These are phyloP conservation scores for Drosophila navojoa DNA, from an alignment of 1,140 invertebrate genomes.

Conservation along the genomic window DNA sequence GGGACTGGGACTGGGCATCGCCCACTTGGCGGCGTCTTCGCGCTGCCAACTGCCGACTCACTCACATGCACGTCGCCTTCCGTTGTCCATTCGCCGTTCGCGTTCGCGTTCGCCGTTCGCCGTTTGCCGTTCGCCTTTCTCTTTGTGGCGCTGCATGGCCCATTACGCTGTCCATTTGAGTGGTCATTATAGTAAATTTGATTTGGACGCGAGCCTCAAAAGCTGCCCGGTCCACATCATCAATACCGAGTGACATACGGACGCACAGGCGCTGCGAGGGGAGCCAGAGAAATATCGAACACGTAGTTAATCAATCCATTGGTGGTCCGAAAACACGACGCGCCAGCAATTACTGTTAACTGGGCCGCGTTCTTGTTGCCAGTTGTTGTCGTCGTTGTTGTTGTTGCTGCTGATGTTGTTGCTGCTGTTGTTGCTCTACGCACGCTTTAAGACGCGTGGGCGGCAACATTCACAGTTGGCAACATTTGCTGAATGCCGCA, in stretches of 20 bases:
- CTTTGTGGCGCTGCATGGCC: conserved; percentile 45
- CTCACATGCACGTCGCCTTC: not conserved
- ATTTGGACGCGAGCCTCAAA: conserved; percentile 66
- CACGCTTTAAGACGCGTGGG: conserved; percentile 56
- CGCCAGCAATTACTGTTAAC: conserved; percentile 77
- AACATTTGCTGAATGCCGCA: conserved; percentile 44
- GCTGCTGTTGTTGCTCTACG: conserved; percentile 42
- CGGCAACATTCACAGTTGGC: conserved; percentile 69
- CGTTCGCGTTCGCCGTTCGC: not conserved
- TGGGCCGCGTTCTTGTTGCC: conserved; percentile 38
- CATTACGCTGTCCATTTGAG: conserved; percentile 78
- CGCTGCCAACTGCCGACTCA: conserved; percentile 3
- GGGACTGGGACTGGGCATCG: conserved; percentile 20
- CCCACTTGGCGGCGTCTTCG: conserved; percentile 37
- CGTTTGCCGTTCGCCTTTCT: conserved; percentile 31
- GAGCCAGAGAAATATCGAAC: conserved; percentile 64
- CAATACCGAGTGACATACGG: conserved; percentile 66
- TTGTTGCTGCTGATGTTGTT: conserved; percentile 5
- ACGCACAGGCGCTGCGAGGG: not conserved
- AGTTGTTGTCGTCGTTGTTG: too few relatives aligned
- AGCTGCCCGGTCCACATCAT: conserved; percentile 62
- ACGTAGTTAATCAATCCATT: conserved; percentile 80
- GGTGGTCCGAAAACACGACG: conserved; percentile 73
- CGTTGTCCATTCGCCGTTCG: not conserved
- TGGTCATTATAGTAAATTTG: conserved; percentile 79